Evolutionary conservation across 2,888 invertebrate genomes (phyloP).

Genomic region (Cartodere bifasciata): DNA sequence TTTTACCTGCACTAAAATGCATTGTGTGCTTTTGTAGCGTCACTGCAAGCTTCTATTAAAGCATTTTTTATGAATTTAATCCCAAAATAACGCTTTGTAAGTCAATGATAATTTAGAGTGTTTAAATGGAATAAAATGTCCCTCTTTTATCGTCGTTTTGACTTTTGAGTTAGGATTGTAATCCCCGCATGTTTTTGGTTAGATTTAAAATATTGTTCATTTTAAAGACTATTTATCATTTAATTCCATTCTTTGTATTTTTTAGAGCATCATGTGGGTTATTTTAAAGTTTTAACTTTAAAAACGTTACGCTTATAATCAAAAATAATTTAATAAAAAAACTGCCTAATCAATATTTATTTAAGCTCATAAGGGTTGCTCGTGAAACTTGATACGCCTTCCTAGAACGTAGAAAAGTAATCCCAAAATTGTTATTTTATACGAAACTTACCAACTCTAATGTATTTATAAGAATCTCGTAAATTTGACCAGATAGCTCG

Average conservation of each 20-base stretch:
- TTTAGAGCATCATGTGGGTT: neutral
- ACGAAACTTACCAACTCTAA: no score
- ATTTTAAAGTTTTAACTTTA: neutral
- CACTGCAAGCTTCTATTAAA: constrained; percentile 21
- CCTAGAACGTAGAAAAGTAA: no score
- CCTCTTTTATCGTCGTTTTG: constrained; percentile 21
- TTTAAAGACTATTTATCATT: constrained; percentile 26
- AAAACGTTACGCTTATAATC: no score
- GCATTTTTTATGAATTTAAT: constrained; percentile 25
- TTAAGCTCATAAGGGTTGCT: no score
- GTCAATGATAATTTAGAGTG: constrained; percentile 30
- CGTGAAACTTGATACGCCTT: no score
- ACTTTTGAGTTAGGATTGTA: constrained; percentile 30
- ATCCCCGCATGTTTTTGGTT: constrained; percentile 33
- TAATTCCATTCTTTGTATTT: constrained; percentile 14
- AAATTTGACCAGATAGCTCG: constrained; percentile 1
- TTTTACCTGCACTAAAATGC: constrained; percentile 20
- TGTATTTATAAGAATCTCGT: constrained; percentile 5
- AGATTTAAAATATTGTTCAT: constrained; percentile 19
- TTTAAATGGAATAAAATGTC: constrained; percentile 17
- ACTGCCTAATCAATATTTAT: no score
- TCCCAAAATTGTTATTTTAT: no score
- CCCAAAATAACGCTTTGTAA: constrained; percentile 29
- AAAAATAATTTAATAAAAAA: no score
- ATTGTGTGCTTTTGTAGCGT: no score